phyloP scores from a whole-genome alignment of 2,888 invertebrate genomes.

The Cotesia congregata region DNA sequence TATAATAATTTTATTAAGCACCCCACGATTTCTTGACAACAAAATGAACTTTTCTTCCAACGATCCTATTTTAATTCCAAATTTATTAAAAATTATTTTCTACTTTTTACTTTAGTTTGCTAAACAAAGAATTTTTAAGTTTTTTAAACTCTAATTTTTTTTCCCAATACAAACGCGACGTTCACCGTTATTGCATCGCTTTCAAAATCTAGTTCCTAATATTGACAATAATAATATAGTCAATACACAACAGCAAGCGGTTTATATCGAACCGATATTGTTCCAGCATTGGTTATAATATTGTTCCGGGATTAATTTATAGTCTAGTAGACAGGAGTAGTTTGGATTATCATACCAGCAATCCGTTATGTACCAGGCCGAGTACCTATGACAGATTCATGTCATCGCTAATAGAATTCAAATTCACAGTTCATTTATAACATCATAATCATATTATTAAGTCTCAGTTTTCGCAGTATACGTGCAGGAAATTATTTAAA shows the following conservation, averaged over 20 bases:
- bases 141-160: too few relatives aligned
- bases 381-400: conserved; percentile 32
- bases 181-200: too few relatives aligned
- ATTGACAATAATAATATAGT: not conserved
- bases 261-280: not conserved
- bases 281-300: not conserved
- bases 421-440: conserved; percentile 9
- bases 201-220: not conserved
- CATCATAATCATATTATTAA: conserved; percentile 5
- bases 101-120: too few relatives aligned
- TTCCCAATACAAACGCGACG: too few relatives aligned
- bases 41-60: too few relatives aligned
- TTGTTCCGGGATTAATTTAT: not conserved
- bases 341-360: conserved; percentile 15
- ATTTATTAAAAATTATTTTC: too few relatives aligned
- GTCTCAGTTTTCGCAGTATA: not conserved
- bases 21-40: too few relatives aligned
- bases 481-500: not conserved
- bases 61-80: too few relatives aligned
- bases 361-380: conserved; percentile 14
- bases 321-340: not conserved
- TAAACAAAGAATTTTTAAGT: too few relatives aligned
- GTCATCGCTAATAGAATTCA: conserved; percentile 32
- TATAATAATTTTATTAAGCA: too few relatives aligned
- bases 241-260: not conserved